Conservation (phyloP, 2,888 invertebrate genomes). For the Hylaea fasciaria region DNA sequence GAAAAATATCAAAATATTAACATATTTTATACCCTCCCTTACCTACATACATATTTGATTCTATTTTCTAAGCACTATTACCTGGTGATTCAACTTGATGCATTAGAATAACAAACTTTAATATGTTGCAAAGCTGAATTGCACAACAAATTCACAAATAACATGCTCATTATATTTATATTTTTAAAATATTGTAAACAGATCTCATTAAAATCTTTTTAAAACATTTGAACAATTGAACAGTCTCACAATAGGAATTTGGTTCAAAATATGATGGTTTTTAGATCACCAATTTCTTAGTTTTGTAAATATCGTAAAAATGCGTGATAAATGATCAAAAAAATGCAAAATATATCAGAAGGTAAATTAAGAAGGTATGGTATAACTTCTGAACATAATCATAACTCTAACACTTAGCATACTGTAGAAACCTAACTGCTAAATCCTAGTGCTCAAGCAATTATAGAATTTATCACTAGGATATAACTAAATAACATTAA, state of each 20-base stretch:
- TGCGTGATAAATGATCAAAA: conserved; percentile 8
- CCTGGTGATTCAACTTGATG: conserved; percentile 7
- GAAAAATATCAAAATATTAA: conserved; percentile 31
- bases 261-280: conserved; percentile 15
- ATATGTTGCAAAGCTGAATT: conserved; percentile 8
- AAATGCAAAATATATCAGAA: conserved; percentile 19
- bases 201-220: conserved; percentile 14
- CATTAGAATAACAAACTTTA: conserved; percentile 9
- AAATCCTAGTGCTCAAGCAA: conserved; percentile 25
- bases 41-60: conserved; percentile 11
- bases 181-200: conserved; percentile 20
- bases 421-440: conserved; percentile 22
- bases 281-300: conserved; percentile 7
- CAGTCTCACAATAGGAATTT: conserved; percentile 27
- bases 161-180: conserved; percentile 15
- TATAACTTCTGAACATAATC: conserved; percentile 7
- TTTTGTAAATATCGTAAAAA: conserved; percentile 15
- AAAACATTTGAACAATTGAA: conserved; percentile 22
- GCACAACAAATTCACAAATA: conserved; percentile 14
- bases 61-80: conserved; percentile 9
- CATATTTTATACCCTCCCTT: conserved; percentile 24
- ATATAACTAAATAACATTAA: conserved; percentile 27
- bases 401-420: conserved; percentile 19
- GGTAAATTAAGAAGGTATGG: conserved; percentile 20
- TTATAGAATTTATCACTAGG: conserved; percentile 23